Conservation (phyloP, 2,888 invertebrate genomes). For the Geophilus truncorum region DNA sequence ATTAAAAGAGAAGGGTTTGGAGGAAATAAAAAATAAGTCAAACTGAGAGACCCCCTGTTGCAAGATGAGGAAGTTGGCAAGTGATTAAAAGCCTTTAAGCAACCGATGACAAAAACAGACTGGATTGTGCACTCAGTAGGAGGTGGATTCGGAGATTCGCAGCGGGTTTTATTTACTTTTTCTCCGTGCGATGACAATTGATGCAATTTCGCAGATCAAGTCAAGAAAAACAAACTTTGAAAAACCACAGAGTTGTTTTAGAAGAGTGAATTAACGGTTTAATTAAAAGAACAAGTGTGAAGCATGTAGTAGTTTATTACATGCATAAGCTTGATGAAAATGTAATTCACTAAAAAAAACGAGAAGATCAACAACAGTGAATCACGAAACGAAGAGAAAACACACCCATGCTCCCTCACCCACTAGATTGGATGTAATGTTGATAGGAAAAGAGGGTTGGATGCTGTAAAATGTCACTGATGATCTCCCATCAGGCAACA, state of each 20-base stretch:
- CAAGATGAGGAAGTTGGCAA: conserved; percentile 14
- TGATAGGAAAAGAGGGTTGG: conserved; percentile 19
- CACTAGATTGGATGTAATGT: conserved; percentile 22
- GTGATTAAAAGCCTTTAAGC: conserved; percentile 27
- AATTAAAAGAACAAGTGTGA: not conserved
- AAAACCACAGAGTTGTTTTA: not conserved
- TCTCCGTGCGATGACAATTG: not conserved
- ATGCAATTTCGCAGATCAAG: not conserved
- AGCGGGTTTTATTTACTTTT: conserved; percentile 17
- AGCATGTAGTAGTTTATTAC: not conserved
- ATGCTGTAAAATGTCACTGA: conserved; percentile 25
- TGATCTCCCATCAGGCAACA: not conserved
- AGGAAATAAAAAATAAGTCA: conserved; percentile 11
- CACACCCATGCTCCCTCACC: not conserved
- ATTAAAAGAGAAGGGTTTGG: conserved; percentile 6
- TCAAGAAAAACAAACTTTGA: not conserved
- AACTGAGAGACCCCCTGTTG: conserved; percentile 25
- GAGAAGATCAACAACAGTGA: not conserved
- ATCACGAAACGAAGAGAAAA: not conserved
- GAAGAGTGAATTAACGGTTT: not conserved
- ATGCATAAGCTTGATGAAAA: not conserved
- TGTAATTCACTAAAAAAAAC: not conserved
- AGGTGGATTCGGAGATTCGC: not conserved
- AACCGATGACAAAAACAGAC: conserved; percentile 21
- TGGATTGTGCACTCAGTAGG: not conserved